Conservation (phyloP, 2,888 invertebrate species). For the Volucella inflata region DNA sequence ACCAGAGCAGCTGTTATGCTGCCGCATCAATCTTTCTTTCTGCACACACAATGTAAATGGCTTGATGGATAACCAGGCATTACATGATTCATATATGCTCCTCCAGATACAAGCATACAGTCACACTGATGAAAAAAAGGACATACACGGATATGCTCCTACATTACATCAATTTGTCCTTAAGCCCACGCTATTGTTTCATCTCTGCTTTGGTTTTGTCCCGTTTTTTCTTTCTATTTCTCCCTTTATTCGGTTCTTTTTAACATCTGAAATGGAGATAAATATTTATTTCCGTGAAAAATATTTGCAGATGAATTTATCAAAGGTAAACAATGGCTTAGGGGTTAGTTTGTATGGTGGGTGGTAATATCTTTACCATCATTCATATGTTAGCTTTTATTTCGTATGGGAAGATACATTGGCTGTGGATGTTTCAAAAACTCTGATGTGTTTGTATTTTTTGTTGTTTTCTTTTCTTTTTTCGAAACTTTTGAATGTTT, state of each 20-base stretch:
- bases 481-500: conserved; percentile 17
- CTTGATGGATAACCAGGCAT: conserved; percentile 24
- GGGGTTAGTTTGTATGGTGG: not conserved
- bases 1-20: conserved; percentile 54
- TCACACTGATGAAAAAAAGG: too few relatives aligned
- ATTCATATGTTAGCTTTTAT: not conserved
- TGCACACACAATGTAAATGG: conserved; percentile 17
- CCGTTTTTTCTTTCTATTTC: not conserved
- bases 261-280: conserved; percentile 57
- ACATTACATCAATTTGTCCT: not conserved
- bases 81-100: too few relatives aligned
- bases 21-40: conserved; percentile 56
- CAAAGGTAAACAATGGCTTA: conserved; percentile 39
- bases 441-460: not conserved
- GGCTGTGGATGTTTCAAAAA: not conserved
- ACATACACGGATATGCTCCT: not conserved
- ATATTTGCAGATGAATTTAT: conserved; percentile 54
- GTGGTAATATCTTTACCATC: not conserved
- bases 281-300: conserved; percentile 60
- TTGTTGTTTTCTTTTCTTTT: not conserved
- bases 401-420: not conserved
- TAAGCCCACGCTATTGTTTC: conserved; percentile 16
- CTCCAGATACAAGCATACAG: too few relatives aligned
- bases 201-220: not conserved
- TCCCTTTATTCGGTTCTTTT: conserved; percentile 13